Conservation (phyloP, 2,888 invertebrate genomes). For the Stenotaenia linearis region DNA sequence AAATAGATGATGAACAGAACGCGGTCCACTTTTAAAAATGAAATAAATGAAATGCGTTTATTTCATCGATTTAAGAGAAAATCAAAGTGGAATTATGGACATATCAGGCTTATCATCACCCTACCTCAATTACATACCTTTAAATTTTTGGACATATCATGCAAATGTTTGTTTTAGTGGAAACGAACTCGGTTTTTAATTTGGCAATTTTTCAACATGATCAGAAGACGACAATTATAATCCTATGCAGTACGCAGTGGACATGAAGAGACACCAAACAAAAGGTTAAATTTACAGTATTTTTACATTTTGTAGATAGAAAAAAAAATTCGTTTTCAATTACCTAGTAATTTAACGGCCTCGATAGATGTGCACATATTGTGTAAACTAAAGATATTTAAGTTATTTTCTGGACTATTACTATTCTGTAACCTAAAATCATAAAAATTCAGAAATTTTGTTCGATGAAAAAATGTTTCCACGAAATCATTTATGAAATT, state of each 20-base stretch:
- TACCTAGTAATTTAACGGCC: not conserved
- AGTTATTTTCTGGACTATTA: not conserved
- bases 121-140: not conserved
- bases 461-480: not conserved
- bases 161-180: conserved; percentile 2
- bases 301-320: conserved; percentile 24
- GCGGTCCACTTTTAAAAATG: not conserved
- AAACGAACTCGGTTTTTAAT: not conserved
- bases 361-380: not conserved
- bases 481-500: not conserved
- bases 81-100: not conserved
- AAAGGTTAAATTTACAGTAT: not conserved
- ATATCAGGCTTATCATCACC: conserved; percentile 3
- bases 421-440: not conserved
- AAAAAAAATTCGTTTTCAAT: not conserved
- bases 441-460: not conserved
- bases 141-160: conserved; percentile 14
- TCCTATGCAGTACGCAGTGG: conserved; percentile 7
- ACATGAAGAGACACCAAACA: conserved; percentile 15
- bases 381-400: not conserved
- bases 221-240: not conserved
- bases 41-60: not conserved
- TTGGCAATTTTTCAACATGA: not conserved
- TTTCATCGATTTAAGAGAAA: not conserved
- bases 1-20: not conserved